Conservation (phyloP, 2,113 vertebrate species). For the Tyrannus savana region DNA sequence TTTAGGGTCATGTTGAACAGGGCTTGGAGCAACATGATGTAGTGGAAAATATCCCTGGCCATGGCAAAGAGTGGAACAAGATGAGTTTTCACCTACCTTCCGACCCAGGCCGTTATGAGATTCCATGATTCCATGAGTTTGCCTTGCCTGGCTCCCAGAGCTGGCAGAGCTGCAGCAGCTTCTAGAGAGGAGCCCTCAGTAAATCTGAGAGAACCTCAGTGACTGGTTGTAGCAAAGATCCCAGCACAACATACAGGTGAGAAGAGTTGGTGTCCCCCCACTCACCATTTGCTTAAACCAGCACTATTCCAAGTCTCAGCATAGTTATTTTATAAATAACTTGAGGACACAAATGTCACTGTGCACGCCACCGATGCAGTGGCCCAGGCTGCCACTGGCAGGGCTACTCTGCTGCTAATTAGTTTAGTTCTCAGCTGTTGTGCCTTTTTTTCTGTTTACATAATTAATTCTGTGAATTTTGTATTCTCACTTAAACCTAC, state of each 20-base stretch:
- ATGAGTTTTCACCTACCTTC: background rate
- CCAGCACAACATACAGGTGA: fast-evolving
- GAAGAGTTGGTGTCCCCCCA: background rate
- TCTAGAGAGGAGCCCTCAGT: fast-evolving
- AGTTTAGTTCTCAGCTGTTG: conserved; percentile 22
- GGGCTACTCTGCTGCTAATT: conserved; percentile 20
- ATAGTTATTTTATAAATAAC: background rate
- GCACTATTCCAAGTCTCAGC: background rate
- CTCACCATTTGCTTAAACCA: background rate
- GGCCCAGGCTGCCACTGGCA: background rate
- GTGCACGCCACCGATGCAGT: background rate
- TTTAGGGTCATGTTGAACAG: background rate
- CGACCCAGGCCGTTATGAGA: too few species aligned
- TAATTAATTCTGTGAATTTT: conserved; percentile 65
- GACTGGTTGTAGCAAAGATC: background rate
- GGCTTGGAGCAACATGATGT: background rate
- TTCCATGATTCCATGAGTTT: background rate
- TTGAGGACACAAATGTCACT: background rate
- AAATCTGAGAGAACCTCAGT: fast-evolving
- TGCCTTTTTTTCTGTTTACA: conserved; percentile 47
- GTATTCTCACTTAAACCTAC: conserved; percentile 59
- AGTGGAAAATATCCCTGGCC: background rate
- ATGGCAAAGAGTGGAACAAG: background rate
- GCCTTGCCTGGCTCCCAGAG: background rate
- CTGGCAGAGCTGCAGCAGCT: background rate